Conservation (phyloP, 2,797 vertebrate species). For the Poecilia picta region DNA sequence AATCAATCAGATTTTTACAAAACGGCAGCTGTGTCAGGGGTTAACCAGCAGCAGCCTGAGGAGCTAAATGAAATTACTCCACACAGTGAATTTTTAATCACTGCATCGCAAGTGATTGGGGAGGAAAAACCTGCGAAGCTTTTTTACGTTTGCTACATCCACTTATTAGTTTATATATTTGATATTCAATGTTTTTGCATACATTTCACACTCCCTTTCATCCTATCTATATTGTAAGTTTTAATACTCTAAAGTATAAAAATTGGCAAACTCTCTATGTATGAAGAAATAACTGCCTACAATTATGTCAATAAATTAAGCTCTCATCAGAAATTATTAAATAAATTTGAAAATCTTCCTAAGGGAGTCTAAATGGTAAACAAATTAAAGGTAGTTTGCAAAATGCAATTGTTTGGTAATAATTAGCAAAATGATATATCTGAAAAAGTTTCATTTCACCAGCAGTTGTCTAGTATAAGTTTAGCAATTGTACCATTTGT, state of each 20-base stretch:
- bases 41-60: conserved; percentile 7
- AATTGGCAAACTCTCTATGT: not conserved
- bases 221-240: not conserved
- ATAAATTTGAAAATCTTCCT: not conserved
- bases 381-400: not conserved
- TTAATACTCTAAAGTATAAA: not conserved
- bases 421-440: not conserved
- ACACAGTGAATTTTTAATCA: conserved; percentile 19
- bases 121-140: conserved; percentile 10
- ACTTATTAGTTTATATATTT: conserved; percentile 22
- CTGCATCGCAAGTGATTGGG: conserved; percentile 11
- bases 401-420: not conserved
- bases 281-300: not conserved
- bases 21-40: conserved; percentile 27
- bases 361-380: not conserved
- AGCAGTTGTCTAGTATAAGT: not conserved
- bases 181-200: not conserved
- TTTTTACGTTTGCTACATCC: conserved; percentile 14
- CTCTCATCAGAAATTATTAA: not conserved
- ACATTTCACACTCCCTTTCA: not conserved
- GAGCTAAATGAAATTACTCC: conserved; percentile 15
- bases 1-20: conserved; percentile 38
- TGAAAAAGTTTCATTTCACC: not conserved
- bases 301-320: not conserved
- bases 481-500: not conserved